phyloP scores from a whole-genome alignment of 2,797 vertebrate genomes.

The Carapus acus region DNA sequence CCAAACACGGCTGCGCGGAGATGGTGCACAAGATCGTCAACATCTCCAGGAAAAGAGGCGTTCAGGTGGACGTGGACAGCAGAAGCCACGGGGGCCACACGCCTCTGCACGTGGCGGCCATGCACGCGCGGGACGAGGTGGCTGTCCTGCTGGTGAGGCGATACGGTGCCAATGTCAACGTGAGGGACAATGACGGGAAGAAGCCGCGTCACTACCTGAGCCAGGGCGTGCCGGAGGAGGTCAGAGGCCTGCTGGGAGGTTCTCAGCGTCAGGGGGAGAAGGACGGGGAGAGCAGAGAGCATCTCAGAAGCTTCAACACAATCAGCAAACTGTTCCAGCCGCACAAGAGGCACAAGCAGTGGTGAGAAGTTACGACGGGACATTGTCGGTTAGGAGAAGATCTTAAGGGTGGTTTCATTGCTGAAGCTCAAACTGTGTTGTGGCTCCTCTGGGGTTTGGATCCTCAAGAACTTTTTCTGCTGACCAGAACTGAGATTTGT shows the following conservation, averaged over 20 bases:
- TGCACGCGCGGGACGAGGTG: constrained; percentile 76
- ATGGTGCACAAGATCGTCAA: constrained; percentile 79
- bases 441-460: too few species aligned
- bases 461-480: too few species aligned
- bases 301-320: constrained; percentile 75
- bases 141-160: constrained; percentile 74
- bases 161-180: constrained; percentile 74
- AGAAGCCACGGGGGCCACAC: constrained; percentile 87
- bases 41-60: constrained; percentile 64
- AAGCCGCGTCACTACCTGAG: constrained; percentile 83
- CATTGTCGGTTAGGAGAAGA: constrained; percentile 56
- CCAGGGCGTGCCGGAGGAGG: constrained; percentile 59
- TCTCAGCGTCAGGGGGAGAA: constrained; percentile 26
- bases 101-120: constrained; percentile 86
- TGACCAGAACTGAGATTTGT: too few species aligned
- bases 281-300: constrained; percentile 68
- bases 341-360: constrained; percentile 76
- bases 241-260: constrained; percentile 78
- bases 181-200: constrained; percentile 86
- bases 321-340: constrained; percentile 83
- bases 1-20: constrained; percentile 81
- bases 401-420: too few species aligned
- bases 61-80: constrained; percentile 73
- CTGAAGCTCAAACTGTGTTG: too few species aligned
- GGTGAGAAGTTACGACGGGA: too few species aligned